Conservation (phyloP, 2,797 vertebrate species). For the Columba guinea region DNA sequence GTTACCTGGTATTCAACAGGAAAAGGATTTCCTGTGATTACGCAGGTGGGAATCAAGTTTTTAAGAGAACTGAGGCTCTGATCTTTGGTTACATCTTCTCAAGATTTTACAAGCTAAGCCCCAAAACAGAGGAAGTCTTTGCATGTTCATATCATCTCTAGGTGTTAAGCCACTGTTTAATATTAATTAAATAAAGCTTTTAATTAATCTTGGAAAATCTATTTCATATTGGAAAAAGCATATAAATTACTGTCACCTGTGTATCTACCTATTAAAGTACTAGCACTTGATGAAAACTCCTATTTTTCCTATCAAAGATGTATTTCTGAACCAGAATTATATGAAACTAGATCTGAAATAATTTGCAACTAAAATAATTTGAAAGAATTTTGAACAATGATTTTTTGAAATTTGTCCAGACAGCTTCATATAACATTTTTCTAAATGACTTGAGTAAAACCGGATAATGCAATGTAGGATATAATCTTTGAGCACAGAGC, state of each 20-base stretch:
- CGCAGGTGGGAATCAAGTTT: not conserved
- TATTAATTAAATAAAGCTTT: not conserved
- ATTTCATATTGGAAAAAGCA: not conserved
- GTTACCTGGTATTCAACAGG: not conserved
- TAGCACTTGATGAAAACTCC: not conserved
- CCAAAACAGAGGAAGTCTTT: not conserved
- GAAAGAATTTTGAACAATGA: not conserved
- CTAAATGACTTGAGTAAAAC: not conserved
- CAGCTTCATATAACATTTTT: not conserved
- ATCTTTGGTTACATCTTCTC: not conserved
- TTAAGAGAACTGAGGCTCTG: not conserved
- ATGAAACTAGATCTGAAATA: not conserved
- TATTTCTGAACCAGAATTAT: not conserved
- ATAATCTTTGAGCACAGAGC: not conserved
- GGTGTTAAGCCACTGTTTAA: not conserved
- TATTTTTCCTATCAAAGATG: not conserved
- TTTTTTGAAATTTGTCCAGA: not conserved
- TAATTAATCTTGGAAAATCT: not conserved
- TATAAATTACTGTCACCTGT: not conserved
- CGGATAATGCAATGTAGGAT: not conserved
- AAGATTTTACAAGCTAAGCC: not conserved
- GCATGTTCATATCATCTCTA: not conserved
- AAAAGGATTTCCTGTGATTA: not conserved
- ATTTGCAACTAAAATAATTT: not conserved
- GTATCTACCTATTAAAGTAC: not conserved